These are phyloP conservation scores for Aplocera efformata DNA, from an alignment of 2,888 invertebrate genomes.

Conservation along the genomic window DNA sequence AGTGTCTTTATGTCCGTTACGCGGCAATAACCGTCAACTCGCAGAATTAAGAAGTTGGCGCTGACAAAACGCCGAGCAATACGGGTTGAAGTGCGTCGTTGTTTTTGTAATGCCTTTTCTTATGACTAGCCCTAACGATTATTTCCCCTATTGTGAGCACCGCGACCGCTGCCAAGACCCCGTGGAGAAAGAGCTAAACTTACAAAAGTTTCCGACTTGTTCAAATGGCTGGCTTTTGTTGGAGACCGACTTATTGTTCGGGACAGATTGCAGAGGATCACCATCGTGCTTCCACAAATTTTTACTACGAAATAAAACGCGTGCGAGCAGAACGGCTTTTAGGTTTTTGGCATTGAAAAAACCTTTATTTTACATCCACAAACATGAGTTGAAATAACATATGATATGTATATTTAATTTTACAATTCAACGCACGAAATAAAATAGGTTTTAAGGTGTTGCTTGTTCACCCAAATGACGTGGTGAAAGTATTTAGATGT, in stretches of 20 bases:
- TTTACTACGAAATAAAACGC: slow-evolving; percentile 38
- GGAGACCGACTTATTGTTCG: slow-evolving; percentile 77
- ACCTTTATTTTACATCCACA: slow-evolving; percentile 12
- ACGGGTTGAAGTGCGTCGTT: slow-evolving; percentile 66
- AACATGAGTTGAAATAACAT: slow-evolving; percentile 5
- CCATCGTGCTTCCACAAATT: slow-evolving; percentile 53
- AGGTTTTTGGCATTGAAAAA: slow-evolving; percentile 20
- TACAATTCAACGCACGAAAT: neutral
- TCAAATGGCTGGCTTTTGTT: slow-evolving; percentile 79
- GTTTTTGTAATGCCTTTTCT: slow-evolving; percentile 75
- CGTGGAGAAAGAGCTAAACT: slow-evolving; percentile 75
- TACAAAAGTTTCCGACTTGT: slow-evolving; percentile 79
- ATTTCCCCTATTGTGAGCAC: slow-evolving; percentile 71
- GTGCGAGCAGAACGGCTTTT: slow-evolving; percentile 24
- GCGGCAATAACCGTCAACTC: slow-evolving; percentile 34
- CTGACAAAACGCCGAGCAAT: slow-evolving; percentile 67
- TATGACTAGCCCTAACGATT: slow-evolving; percentile 77
- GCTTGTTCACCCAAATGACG: too few relatives aligned
- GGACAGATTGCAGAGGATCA: slow-evolving; percentile 77
- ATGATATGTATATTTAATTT: slow-evolving; percentile 4
- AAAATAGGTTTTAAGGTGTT: too few relatives aligned
- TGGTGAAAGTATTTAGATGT: too few relatives aligned
- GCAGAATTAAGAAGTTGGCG: slow-evolving; percentile 59
- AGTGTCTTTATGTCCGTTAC: slow-evolving; percentile 23
- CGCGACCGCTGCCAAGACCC: slow-evolving; percentile 69